Conservation (phyloP, 2,797 vertebrate genomes). For the Caiman crocodilus region DNA sequence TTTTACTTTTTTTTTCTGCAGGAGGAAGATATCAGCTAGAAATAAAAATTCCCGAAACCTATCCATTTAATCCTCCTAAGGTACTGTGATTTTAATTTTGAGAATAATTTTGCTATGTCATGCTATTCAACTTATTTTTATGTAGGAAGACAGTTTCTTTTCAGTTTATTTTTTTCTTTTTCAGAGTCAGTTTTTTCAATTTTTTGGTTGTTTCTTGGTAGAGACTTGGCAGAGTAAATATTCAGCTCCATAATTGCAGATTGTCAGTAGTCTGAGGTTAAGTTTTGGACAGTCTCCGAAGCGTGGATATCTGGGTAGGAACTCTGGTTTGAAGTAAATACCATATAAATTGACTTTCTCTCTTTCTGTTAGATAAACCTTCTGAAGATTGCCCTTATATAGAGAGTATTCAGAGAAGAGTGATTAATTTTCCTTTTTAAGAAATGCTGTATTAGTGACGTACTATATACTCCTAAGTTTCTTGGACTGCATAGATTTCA, state of each 20-base stretch:
- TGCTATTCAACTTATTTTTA: background rate
- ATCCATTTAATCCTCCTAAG: conserved; percentile 99
- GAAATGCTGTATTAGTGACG: background rate
- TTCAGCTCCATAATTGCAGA: background rate
- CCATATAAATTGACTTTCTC: background rate
- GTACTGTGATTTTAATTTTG: conserved; percentile 81
- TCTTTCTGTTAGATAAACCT: conserved; percentile 6
- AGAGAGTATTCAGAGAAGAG: background rate
- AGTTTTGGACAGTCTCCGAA: background rate
- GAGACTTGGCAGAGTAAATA: background rate
- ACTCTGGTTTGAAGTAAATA: background rate
- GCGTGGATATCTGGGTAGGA: background rate
- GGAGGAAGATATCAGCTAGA: conserved; percentile 98
- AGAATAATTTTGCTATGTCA: background rate
- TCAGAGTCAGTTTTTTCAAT: accelerated
- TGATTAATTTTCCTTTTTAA: background rate
- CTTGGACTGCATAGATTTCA: background rate
- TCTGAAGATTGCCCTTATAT: background rate
- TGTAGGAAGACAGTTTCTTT: background rate
- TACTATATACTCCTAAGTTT: background rate
- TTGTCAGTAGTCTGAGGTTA: background rate
- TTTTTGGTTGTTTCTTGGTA: background rate
- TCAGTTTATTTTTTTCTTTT: background rate
- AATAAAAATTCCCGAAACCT: conserved; percentile 99
- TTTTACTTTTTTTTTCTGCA: conserved; percentile 75